Evolutionary conservation across 2,888 invertebrate genomes (phyloP).

Genomic region (Drosophila basisetae): DNA sequence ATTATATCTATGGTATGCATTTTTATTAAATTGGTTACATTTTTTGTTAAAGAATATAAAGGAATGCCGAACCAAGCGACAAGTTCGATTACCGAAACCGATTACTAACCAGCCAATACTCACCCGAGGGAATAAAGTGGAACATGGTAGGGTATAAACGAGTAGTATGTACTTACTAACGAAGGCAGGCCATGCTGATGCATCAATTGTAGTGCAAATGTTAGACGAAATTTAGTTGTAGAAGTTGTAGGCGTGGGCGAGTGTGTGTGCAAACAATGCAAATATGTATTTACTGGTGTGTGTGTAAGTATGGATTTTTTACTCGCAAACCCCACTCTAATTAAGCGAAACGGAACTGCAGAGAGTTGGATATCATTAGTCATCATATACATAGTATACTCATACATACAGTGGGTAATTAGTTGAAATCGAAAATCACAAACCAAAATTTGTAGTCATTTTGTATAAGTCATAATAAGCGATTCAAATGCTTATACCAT

Average conservation of each 20-base stretch:
- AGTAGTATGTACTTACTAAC: constrained; percentile 15
- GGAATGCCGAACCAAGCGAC: constrained; percentile 33
- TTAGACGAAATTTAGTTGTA: constrained; percentile 63
- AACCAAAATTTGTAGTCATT: constrained; percentile 41
- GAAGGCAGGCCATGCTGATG: constrained; percentile 27
- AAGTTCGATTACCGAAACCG: constrained; percentile 5
- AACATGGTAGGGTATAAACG: constrained; percentile 26
- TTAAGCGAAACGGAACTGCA: not conserved
- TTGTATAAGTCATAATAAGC: constrained; percentile 40
- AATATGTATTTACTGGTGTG: constrained; percentile 11
- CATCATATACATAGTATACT: constrained; percentile 26
- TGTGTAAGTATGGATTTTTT: constrained; percentile 40
- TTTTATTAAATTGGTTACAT: constrained; percentile 6
- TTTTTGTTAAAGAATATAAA: constrained; percentile 28
- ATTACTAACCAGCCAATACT: constrained; percentile 16
- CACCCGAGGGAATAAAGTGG: constrained; percentile 2
- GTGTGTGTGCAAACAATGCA: constrained; percentile 25
- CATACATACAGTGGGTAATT: constrained; percentile 21
- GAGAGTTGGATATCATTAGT: constrained; percentile 14
- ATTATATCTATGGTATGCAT: constrained; percentile 21
- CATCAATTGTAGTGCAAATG: constrained; percentile 67
- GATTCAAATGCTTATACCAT: constrained; percentile 22
- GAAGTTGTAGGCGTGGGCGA: constrained; percentile 44
- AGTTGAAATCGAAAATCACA: constrained; percentile 28
- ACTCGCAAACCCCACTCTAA: constrained; percentile 13